These are phyloP conservation scores for Helleia helle DNA, from an alignment of 2,888 invertebrate species.

Conservation along the genomic window DNA sequence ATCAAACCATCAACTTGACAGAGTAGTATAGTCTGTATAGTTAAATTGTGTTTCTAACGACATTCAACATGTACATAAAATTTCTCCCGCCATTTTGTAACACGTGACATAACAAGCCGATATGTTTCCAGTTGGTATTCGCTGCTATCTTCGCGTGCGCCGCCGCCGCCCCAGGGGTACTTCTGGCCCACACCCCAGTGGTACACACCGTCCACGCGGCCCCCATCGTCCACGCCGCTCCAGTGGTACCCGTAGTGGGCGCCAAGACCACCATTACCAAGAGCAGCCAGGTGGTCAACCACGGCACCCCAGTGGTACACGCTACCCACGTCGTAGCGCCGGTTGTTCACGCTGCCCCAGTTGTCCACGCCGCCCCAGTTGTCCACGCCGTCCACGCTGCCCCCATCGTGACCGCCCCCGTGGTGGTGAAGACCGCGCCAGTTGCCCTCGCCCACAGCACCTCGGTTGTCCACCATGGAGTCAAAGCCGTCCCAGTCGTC, in stretches of 20 bases:
- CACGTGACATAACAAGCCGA: too few relatives aligned
- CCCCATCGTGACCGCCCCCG: constrained; percentile 27
- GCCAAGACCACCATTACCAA: constrained; percentile 61
- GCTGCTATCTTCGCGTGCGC: constrained; percentile 65
- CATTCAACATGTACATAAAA: too few relatives aligned
- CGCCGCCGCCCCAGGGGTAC: constrained; percentile 57
- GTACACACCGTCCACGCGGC: constrained; percentile 46
- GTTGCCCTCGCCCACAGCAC: constrained; percentile 50
- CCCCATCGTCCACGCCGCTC: constrained; percentile 43
- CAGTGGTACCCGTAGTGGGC: constrained; percentile 34
- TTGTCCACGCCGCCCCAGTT: constrained; percentile 33
- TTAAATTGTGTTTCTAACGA: too few relatives aligned
- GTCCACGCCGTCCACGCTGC: constrained; percentile 28
- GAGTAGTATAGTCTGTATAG: too few relatives aligned
- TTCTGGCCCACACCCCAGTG: constrained; percentile 47
- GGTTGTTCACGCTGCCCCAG: constrained; percentile 29
- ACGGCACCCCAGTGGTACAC: constrained; percentile 48
- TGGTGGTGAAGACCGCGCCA: constrained; percentile 54
- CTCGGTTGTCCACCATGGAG: constrained; percentile 49
- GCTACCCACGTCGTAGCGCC: constrained; percentile 32
- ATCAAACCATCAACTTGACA: too few relatives aligned
- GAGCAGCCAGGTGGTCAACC: constrained; percentile 63
- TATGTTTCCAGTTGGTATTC: constrained; percentile 63
- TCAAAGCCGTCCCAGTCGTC: constrained; percentile 48
- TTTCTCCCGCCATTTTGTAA: too few relatives aligned